Evolutionary conservation across 2,888 invertebrate species (phyloP).

Genomic region (Amblyjoppa proteus): DNA sequence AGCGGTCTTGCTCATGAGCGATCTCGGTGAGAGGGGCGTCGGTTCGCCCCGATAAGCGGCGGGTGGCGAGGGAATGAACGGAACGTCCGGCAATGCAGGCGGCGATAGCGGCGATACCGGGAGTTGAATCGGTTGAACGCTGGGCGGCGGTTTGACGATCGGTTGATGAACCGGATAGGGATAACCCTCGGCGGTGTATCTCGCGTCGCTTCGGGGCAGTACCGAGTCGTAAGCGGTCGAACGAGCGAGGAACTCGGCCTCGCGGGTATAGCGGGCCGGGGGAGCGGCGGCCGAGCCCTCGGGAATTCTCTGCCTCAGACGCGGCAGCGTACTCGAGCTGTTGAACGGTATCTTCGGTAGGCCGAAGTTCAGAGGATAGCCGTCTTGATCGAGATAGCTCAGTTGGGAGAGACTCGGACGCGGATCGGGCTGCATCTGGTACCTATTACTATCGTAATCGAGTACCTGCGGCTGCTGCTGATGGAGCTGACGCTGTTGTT

Average conservation of each 20-base stretch:
- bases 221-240: conserved; percentile 85
- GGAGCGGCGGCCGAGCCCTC: conserved; percentile 86
- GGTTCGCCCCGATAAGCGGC: conserved; percentile 89
- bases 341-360: conserved; percentile 88
- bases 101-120: conserved; percentile 79
- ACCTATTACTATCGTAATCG: conserved; percentile 79
- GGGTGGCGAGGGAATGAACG: conserved; percentile 90
- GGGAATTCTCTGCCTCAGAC: conserved; percentile 87
- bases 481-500: conserved; percentile 71
- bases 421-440: conserved; percentile 78
- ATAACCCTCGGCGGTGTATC: conserved; percentile 93
- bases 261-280: conserved; percentile 87
- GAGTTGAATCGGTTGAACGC: conserved; percentile 76
- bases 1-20: conserved; percentile 83
- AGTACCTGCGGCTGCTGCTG: conserved; percentile 73
- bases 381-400: conserved; percentile 90
- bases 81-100: conserved; percentile 76
- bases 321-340: conserved; percentile 92
- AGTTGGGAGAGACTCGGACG: conserved; percentile 78
- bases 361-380: conserved; percentile 92
- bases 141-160: conserved; percentile 84
- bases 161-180: conserved; percentile 87
- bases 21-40: conserved; percentile 80
- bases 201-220: conserved; percentile 79
- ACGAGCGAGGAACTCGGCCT: conserved; percentile 89